Evolutionary conservation across 2,113 vertebrate genomes (phyloP).

Genomic region (Thalassoma bifasciatum): DNA sequence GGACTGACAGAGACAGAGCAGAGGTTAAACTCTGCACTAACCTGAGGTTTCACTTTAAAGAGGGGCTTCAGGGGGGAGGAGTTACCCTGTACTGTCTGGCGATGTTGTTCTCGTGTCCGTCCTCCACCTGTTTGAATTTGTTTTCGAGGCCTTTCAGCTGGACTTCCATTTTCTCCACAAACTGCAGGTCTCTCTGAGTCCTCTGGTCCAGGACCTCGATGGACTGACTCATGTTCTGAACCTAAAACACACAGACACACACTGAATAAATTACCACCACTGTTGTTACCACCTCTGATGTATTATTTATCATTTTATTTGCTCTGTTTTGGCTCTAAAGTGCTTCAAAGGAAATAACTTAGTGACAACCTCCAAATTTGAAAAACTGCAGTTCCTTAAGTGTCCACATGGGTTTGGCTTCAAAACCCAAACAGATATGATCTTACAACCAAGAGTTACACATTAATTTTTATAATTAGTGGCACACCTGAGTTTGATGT

Average conservation of each 20-base stretch:
- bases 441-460: too few species aligned
- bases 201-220: constrained; percentile 95
- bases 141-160: constrained; percentile 93
- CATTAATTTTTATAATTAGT: too few species aligned
- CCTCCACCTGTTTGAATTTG: constrained; percentile 95
- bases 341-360: too few species aligned
- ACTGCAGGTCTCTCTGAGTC: constrained; percentile 94
- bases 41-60: neutral
- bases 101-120: constrained; percentile 93
- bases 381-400: too few species aligned
- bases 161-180: constrained; percentile 96
- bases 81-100: constrained; percentile 95
- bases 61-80: neutral
- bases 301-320: too few species aligned
- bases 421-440: too few species aligned
- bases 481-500: too few species aligned
- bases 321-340: too few species aligned
- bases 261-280: neutral
- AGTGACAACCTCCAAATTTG: too few species aligned
- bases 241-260: constrained; percentile 76
- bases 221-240: constrained; percentile 98
- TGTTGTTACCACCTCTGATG: neutral
- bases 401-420: too few species aligned
- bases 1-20: constrained; percentile 84
- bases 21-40: neutral